Percentiles rank a stretch among this genome's conserved stretches.
phyloP scores from a whole-genome alignment of 2,888 invertebrate genomes.

The Fragum fragum region DNA sequence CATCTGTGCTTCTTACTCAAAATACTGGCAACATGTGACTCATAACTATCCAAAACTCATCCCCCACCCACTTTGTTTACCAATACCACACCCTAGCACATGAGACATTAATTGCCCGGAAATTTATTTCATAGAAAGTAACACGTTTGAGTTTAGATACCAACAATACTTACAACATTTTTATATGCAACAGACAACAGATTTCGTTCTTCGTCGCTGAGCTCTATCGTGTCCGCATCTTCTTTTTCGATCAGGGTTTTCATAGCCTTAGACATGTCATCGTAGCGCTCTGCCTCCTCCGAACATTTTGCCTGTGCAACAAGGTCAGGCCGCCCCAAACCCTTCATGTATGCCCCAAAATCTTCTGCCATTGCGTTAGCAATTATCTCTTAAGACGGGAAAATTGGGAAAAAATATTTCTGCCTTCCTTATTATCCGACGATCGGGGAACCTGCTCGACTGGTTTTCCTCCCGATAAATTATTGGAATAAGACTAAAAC shows the following conservation, averaged over 20 bases:
- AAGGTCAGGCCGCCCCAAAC: not conserved
- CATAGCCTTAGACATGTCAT: slow-evolving; percentile 99
- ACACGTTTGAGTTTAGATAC: no score
- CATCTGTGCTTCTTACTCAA: no score
- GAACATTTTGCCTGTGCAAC: slow-evolving; percentile 94
- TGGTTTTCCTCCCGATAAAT: not conserved
- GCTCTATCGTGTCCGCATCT: slow-evolving; percentile 89
- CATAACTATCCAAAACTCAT: no score
- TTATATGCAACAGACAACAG: slow-evolving; percentile 99
- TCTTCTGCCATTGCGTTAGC: not conserved
- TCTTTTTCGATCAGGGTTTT: slow-evolving; percentile 98
- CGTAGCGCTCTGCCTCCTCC: slow-evolving; percentile 98
- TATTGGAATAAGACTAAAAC: no score
- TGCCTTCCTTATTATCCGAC: slow-evolving; percentile 11
- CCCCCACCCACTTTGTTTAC: no score
- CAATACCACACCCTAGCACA: no score
- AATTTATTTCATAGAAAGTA: no score
- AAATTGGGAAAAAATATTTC: not conserved
- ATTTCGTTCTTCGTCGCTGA: slow-evolving; percentile 99
- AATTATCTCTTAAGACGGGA: not conserved
- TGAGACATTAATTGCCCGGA: no score
- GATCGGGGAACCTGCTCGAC: slow-evolving; percentile 31
- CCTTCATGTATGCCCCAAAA: not conserved
- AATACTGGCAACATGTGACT: no score
- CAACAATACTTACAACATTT: slow-evolving; percentile 98